phyloP scores from a whole-genome alignment of 2,797 vertebrate species.

The Melanogrammus aeglefinus region DNA sequence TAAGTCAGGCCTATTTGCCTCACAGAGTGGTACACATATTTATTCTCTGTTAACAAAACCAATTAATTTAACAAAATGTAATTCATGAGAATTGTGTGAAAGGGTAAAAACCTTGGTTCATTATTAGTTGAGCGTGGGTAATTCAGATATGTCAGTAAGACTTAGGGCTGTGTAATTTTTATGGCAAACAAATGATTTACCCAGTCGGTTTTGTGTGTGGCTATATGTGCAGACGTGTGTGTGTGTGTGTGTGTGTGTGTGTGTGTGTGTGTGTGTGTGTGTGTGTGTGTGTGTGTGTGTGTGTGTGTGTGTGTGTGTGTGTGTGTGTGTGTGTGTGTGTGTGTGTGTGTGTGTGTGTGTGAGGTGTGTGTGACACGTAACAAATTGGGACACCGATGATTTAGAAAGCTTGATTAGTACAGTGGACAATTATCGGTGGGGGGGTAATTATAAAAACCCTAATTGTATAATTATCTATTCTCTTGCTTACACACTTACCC shows the following conservation, averaged over 20 bases:
- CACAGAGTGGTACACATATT: neutral
- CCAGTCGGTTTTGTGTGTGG: neutral
- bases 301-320: neutral
- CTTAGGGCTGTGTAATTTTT: neutral
- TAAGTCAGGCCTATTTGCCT: neutral
- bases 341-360: neutral
- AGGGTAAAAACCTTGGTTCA: neutral
- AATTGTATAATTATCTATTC: neutral
- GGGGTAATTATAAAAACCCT: neutral
- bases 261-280: neutral
- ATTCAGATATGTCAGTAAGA: neutral
- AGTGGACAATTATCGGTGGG: conserved; percentile 1
- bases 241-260: conserved; percentile 11
- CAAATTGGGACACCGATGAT: neutral
- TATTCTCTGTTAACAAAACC: neutral
- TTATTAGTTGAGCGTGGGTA: neutral
- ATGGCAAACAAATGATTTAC: neutral
- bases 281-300: neutral
- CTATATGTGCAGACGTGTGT: neutral
- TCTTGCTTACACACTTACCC: neutral
- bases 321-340: neutral
- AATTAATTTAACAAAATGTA: neutral
- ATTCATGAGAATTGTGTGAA: neutral
- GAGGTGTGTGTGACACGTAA: neutral
- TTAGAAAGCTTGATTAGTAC: conserved; percentile 1